These are phyloP conservation scores for Drosophila quadrilineata DNA, from an alignment of 1,140 invertebrate genomes.

Conservation along the genomic window DNA sequence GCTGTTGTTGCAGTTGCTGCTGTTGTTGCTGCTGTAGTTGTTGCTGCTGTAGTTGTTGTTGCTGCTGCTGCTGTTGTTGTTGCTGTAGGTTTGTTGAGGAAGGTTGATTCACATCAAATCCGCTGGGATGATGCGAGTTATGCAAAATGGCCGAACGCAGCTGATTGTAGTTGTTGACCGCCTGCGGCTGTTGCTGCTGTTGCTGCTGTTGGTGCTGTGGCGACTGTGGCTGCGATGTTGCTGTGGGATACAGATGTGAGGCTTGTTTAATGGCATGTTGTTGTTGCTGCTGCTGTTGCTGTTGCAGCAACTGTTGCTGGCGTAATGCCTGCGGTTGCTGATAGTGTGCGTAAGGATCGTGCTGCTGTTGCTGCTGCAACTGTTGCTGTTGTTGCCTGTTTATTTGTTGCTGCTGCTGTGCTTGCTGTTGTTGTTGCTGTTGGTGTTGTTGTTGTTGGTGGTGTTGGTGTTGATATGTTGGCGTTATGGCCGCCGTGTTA, in stretches of 20 bases:
- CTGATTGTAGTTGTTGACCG: slow-evolving; percentile 69
- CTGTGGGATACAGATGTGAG: slow-evolving; percentile 80
- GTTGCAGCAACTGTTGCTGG: slow-evolving; percentile 49
- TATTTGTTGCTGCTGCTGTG: slow-evolving; percentile 74
- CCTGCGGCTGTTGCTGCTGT: slow-evolving; percentile 54
- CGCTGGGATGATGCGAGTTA: slow-evolving; percentile 78
- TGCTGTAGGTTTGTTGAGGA: slow-evolving; percentile 26
- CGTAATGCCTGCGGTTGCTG: slow-evolving; percentile 49
- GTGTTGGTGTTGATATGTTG: slow-evolving; percentile 74
- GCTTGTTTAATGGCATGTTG: slow-evolving; percentile 81
- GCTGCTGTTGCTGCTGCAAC: slow-evolving; percentile 58
- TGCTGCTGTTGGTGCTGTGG: slow-evolving; percentile 39
- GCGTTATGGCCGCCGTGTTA: slow-evolving; percentile 70
- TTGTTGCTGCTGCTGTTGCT: slow-evolving; percentile 76
- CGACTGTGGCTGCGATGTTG: slow-evolving; percentile 52
- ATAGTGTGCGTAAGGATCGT: slow-evolving; percentile 59
- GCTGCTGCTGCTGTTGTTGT: slow-evolving; percentile 37
- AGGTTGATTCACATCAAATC: slow-evolving; percentile 57
- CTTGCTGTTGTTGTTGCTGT: slow-evolving; percentile 38
- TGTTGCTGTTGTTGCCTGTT: slow-evolving; percentile 72
- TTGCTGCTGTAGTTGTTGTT: slow-evolving; percentile 46
- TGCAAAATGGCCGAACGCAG: slow-evolving; percentile 76
- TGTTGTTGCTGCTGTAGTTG: slow-evolving; percentile 37
- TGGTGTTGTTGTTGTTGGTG: slow-evolving; percentile 55
- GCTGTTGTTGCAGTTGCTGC: slow-evolving; percentile 15